These are phyloP conservation scores for Leptestheria dahalacensis DNA, from an alignment of 1,140 invertebrate genomes.

Conservation along the genomic window DNA sequence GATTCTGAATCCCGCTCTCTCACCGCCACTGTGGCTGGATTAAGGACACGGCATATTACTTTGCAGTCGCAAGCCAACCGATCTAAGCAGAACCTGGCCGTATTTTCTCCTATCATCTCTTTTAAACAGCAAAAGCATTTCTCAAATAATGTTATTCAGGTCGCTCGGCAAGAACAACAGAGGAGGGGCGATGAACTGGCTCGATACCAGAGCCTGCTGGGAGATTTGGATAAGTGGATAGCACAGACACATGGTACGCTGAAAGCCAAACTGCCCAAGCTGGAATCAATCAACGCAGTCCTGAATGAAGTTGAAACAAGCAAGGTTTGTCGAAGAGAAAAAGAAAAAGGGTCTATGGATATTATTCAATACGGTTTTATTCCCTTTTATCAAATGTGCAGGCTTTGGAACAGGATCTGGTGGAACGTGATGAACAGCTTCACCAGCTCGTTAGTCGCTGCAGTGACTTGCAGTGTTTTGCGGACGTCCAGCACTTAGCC, in stretches of 20 bases:
- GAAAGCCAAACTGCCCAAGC: conserved; percentile 16
- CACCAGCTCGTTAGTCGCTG: conserved; percentile 38
- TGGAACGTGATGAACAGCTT: conserved; percentile 38
- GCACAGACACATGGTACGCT: conserved; percentile 22
- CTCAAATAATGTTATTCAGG: neutral
- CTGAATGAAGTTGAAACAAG: conserved; percentile 19
- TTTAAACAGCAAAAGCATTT: neutral
- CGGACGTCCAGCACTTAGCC: conserved; percentile 32
- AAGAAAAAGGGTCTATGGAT: no score
- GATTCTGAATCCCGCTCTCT: conserved; percentile 37
- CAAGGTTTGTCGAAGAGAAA: conserved; percentile 23
- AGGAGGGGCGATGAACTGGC: conserved; percentile 39
- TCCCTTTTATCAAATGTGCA: no score
- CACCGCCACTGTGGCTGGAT: conserved; percentile 31
- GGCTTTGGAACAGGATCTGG: conserved; percentile 33
- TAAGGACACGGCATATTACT: conserved; percentile 36
- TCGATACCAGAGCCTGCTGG: conserved; percentile 41
- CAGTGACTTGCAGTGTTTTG: conserved; percentile 32
- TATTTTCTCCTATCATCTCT: conserved; percentile 22
- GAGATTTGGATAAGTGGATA: conserved; percentile 46
- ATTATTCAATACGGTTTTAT: neutral
- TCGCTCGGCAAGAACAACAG: conserved; percentile 31
- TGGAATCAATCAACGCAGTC: conserved; percentile 18
- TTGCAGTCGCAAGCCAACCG: conserved; percentile 43
- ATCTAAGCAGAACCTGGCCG: conserved; percentile 39